phyloP scores from a whole-genome alignment of 2,113 vertebrate genomes.

The Lampris incognitus region DNA sequence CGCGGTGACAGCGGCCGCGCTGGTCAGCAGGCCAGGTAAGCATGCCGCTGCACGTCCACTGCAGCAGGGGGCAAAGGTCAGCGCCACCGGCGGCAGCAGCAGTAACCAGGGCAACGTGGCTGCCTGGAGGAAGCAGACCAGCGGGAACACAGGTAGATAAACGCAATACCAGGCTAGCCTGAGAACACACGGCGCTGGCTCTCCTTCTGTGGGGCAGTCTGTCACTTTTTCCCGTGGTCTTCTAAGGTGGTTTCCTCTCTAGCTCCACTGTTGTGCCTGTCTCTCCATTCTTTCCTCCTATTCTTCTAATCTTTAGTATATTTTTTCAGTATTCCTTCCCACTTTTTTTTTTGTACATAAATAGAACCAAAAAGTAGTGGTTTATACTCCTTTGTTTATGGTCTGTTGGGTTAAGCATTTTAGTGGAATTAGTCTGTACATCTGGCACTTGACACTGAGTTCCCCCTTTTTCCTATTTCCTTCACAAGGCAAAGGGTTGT shows the following conservation, averaged over 20 bases:
- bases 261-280: not conserved
- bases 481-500: not conserved
- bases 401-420: not conserved
- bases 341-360: not conserved
- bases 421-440: not conserved
- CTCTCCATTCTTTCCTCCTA: slow-evolving; percentile 3
- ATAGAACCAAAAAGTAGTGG: not conserved
- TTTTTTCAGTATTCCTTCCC: not conserved
- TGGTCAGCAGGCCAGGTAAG: slow-evolving; percentile 88
- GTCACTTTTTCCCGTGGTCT: slow-evolving; percentile 4
- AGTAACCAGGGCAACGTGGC: slow-evolving; percentile 81
- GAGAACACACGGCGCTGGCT: slow-evolving; percentile 7
- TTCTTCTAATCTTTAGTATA: not conserved
- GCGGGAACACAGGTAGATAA: slow-evolving; percentile 87
- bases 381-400: not conserved
- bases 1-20: slow-evolving; percentile 82
- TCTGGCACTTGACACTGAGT: not conserved
- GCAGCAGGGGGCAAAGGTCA: slow-evolving; percentile 83
- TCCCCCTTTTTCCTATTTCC: not conserved
- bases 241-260: slow-evolving; percentile 8
- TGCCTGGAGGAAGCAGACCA: slow-evolving; percentile 92
- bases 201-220: slow-evolving; percentile 5
- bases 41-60: slow-evolving; percentile 86
- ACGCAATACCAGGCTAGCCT: not conserved
- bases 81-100: slow-evolving; percentile 73